phyloP scores from a whole-genome alignment of 1,140 invertebrate species.

The Temnothorax longispinosus region DNA sequence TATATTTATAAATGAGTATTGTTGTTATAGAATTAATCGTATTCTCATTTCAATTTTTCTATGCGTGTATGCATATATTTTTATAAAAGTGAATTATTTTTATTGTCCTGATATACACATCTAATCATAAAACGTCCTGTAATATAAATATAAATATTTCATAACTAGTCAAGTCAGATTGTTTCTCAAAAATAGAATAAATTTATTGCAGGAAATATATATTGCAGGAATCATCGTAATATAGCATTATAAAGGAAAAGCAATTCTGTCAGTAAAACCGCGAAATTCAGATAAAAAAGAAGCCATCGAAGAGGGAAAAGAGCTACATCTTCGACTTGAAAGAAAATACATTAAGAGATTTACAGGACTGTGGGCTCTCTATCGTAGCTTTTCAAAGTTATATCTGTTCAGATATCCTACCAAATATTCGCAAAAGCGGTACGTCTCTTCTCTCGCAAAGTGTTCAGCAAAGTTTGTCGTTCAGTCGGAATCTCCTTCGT shows the following conservation, averaged over 20 bases:
- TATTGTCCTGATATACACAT: not conserved
- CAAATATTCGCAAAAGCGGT: conserved; percentile 5
- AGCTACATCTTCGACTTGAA: not conserved
- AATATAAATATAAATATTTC: not conserved
- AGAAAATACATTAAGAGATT: conserved; percentile 28
- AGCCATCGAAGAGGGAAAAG: not conserved
- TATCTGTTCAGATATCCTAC: conserved; percentile 3
- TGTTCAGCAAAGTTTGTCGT: conserved; percentile 6
- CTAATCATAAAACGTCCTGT: not conserved
- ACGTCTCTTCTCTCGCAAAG: not conserved
- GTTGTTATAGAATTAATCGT: not conserved
- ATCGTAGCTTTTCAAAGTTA: conserved; percentile 30
- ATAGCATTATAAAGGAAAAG: not conserved
- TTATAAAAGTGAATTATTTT: not conserved
- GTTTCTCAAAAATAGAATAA: not conserved
- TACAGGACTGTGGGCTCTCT: not conserved
- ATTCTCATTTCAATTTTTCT: not conserved
- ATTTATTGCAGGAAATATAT: not conserved
- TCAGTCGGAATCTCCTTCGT: conserved; percentile 22
- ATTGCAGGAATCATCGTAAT: not conserved
- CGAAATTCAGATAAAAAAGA: not conserved
- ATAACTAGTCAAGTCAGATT: not conserved
- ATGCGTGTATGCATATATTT: not conserved
- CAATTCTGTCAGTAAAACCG: not conserved
- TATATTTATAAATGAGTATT: conserved; percentile 26